Evolutionary conservation across 1,140 invertebrate species (phyloP).

Genomic region (Oscheius sp.): DNA sequence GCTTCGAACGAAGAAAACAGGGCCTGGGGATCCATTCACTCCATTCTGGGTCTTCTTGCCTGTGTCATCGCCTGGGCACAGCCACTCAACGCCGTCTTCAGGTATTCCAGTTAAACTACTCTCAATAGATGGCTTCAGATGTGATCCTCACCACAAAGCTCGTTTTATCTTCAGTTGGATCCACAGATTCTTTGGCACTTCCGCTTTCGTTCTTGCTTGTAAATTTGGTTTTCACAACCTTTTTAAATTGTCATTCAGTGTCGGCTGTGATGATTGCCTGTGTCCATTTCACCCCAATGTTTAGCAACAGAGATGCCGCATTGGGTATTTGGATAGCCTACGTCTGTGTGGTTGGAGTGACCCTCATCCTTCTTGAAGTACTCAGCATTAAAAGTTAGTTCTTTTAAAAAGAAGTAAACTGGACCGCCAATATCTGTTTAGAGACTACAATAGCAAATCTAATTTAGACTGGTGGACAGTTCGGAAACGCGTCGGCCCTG

Average conservation of each 20-base stretch:
- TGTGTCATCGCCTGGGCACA: slow-evolving; percentile 46
- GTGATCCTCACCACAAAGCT: slow-evolving; percentile 22
- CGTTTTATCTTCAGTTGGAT: slow-evolving; percentile 38
- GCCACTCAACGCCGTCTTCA: slow-evolving; percentile 40
- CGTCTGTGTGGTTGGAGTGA: slow-evolving; percentile 18
- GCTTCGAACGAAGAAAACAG: slow-evolving; percentile 15
- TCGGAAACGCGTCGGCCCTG: not conserved
- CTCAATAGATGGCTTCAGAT: too few relatives aligned
- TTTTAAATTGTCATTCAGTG: too few relatives aligned
- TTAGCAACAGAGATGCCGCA: slow-evolving; percentile 30
- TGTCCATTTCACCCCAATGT: slow-evolving; percentile 37
- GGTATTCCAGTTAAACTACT: too few relatives aligned
- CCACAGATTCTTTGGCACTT: slow-evolving; percentile 38
- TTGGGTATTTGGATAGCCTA: slow-evolving; percentile 41
- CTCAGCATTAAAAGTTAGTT: slow-evolving; percentile 13
- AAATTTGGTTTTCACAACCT: slow-evolving; percentile 8
- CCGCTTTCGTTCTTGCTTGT: slow-evolving; percentile 25
- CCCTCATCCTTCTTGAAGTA: slow-evolving; percentile 30
- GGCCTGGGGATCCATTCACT: slow-evolving; percentile 38
- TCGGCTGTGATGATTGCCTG: slow-evolving; percentile 42
- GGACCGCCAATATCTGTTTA: too few relatives aligned
- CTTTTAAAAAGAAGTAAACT: too few relatives aligned
- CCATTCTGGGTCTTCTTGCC: slow-evolving; percentile 41
- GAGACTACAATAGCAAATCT: not conserved
- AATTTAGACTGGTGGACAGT: slow-evolving; percentile 3